phyloP scores from a whole-genome alignment of 2,888 invertebrate species.

The Melanchra persicariae region DNA sequence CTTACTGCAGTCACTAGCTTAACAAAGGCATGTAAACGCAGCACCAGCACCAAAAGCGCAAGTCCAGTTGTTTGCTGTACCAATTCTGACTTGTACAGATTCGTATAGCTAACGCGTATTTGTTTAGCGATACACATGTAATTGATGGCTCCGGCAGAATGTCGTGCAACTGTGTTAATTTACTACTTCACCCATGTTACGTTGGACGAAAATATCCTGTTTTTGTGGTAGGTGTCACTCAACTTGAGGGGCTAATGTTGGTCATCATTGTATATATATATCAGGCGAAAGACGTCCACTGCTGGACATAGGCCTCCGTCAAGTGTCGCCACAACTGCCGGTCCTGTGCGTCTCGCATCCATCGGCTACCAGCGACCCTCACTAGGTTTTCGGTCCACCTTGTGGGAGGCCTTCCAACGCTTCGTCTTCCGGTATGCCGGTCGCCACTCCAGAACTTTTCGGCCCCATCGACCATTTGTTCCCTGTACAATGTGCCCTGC shows the following conservation, averaged over 20 bases:
- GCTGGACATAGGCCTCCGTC: too few species aligned
- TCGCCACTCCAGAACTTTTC: too few species aligned
- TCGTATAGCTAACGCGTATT: slow-evolving; percentile 82
- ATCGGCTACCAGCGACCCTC: too few species aligned
- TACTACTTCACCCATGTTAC: slow-evolving; percentile 47
- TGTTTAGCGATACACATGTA: slow-evolving; percentile 87
- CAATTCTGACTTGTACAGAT: slow-evolving; percentile 81
- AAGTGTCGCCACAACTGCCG: too few species aligned
- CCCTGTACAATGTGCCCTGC: too few species aligned
- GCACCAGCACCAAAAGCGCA: slow-evolving; percentile 79
- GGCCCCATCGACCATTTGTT: too few species aligned
- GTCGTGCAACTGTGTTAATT: slow-evolving; percentile 72
- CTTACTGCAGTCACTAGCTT: slow-evolving; percentile 26
- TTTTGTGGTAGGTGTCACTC: slow-evolving; percentile 43
- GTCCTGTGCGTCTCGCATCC: too few species aligned
- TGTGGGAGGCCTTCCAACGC: too few species aligned
- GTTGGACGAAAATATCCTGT: slow-evolving; percentile 53
- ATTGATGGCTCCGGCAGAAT: slow-evolving; percentile 79
- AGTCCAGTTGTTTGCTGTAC: slow-evolving; percentile 80
- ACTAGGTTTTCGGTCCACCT: too few species aligned
- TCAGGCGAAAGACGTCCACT: too few species aligned
- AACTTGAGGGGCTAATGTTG: slow-evolving; percentile 29
- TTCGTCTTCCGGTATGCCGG: too few species aligned
- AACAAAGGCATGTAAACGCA: slow-evolving; percentile 66
- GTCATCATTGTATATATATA: too few species aligned